Conservation (phyloP, 2,797 vertebrate species). For the Avahi laniger region DNA sequence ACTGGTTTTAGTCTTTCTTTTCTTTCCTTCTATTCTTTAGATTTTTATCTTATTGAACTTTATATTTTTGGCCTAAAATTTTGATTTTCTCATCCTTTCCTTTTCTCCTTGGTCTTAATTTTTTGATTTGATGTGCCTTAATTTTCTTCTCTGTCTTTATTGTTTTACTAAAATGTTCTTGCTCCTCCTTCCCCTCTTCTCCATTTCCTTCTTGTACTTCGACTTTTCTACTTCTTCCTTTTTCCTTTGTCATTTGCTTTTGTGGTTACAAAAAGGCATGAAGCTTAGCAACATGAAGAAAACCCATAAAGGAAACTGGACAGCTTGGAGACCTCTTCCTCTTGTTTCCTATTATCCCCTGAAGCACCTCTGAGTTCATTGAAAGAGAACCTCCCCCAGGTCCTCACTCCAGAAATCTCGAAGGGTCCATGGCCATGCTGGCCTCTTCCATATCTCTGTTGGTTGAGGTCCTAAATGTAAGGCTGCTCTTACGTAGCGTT, state of each 20-base stretch:
- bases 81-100: not conserved
- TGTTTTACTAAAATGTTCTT: not conserved
- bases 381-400: not conserved
- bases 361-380: not conserved
- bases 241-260: not conserved
- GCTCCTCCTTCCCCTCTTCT: not conserved
- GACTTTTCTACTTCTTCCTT: not conserved
- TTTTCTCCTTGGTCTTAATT: slow-evolving; percentile 2
- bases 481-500: not conserved
- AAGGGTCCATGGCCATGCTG: no score
- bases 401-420: not conserved
- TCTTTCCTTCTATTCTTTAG: not conserved
- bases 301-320: not conserved
- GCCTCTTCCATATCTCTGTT: not conserved
- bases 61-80: not conserved
- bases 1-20: slow-evolving; percentile 37
- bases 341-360: not conserved
- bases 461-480: not conserved
- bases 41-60: not conserved
- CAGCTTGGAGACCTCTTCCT: not conserved
- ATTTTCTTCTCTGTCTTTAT: not conserved
- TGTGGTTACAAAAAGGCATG: not conserved
- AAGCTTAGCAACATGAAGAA: not conserved
- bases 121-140: not conserved
- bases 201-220: no score